Conservation (phyloP, 2,797 vertebrate genomes). For the Cynopterus sphinx region DNA sequence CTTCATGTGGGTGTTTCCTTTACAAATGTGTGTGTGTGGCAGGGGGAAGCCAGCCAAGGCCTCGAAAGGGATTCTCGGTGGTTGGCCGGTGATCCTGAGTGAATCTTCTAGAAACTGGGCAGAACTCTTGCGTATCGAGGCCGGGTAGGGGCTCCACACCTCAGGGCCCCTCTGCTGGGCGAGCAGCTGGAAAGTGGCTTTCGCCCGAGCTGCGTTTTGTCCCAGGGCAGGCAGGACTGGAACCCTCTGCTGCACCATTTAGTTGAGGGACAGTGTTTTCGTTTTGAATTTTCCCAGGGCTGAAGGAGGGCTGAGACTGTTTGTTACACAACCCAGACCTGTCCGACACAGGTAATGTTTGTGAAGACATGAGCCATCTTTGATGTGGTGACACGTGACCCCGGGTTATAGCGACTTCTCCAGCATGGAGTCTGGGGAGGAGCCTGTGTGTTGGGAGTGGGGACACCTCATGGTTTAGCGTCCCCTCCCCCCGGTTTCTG, state of each 20-base stretch:
- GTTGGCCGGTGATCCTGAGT: not conserved
- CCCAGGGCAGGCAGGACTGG: not conserved
- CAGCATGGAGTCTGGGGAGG: not conserved
- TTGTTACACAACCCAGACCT: not conserved
- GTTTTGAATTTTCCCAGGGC: not conserved
- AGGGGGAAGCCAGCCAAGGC: not conserved
- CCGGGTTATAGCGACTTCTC: not conserved
- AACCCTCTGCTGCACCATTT: not conserved
- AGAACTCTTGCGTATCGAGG: not conserved
- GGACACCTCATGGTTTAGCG: accelerated
- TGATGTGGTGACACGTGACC: accelerated
- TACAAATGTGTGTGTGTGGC: accelerated
- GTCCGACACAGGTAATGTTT: accelerated
- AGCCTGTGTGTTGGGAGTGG: not conserved
- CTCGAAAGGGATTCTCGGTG: not conserved
- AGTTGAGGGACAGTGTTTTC: not conserved
- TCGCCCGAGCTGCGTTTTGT: not conserved
- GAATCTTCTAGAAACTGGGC: not conserved
- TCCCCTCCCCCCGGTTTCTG: not conserved
- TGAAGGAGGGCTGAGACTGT: not conserved
- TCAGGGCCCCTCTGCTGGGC: not conserved
- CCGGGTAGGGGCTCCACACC: accelerated
- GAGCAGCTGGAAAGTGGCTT: not conserved
- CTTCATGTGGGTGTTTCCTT: not conserved
- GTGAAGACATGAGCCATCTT: not conserved